These are phyloP conservation scores for Lepidurus apus DNA, from an alignment of 1,140 invertebrate species.

Conservation along the genomic window DNA sequence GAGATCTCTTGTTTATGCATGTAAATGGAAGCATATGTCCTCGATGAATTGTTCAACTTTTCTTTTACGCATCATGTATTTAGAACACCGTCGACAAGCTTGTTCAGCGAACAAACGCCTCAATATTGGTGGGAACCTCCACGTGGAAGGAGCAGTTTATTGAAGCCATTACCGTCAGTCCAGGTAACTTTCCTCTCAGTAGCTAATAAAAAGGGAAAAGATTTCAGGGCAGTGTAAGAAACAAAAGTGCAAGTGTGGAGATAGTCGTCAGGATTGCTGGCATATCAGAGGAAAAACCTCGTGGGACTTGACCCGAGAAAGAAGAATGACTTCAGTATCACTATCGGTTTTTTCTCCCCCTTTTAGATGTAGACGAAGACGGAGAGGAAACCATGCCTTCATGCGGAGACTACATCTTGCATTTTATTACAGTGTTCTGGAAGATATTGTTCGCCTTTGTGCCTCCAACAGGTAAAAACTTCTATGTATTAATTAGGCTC, in stretches of 20 bases:
- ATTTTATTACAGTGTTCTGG: constrained; percentile 95
- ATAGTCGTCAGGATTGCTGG: constrained; percentile 5
- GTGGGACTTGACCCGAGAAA: neutral
- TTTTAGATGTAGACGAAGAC: constrained; percentile 54
- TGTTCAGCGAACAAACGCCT: constrained; percentile 90
- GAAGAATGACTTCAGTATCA: neutral
- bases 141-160: constrained; percentile 98
- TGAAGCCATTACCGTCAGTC: constrained; percentile 88
- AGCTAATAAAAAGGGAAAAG: neutral
- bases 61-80: neutral
- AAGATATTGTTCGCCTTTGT: constrained; percentile 96
- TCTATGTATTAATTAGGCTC: too few species aligned
- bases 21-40: neutral
- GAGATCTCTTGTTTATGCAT: neutral
- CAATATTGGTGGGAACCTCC: constrained; percentile 86
- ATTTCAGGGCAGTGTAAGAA: neutral
- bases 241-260: neutral
- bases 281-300: neutral
- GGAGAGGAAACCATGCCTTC: constrained; percentile 62
- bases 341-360: constrained; percentile 23
- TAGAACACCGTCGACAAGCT: constrained; percentile 96
- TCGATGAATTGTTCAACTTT: constrained; percentile 25
- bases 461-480: constrained; percentile 80
- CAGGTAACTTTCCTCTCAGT: constrained; percentile 55
- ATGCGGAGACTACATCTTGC: constrained; percentile 88